A percentile compares a stretch with the other conserved stretches of the same genome.
Conservation (phyloP, 2,113 vertebrate species). For the Lipophrys pholis region DNA sequence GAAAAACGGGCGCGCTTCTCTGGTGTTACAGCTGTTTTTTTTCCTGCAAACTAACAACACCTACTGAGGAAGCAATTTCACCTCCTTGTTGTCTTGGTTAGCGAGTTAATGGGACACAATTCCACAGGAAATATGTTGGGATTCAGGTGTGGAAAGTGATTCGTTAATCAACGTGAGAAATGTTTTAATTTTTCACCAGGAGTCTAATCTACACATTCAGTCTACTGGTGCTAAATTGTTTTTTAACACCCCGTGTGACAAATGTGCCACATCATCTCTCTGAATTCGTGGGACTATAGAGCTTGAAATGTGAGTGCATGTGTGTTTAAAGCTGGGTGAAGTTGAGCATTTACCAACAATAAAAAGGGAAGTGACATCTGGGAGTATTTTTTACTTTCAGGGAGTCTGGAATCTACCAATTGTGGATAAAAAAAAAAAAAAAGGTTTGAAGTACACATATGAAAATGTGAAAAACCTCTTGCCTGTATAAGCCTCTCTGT, state of each 20-base stretch:
- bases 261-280: slow-evolving; percentile 5
- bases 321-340: slow-evolving; percentile 15
- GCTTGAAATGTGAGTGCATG: slow-evolving; percentile 2
- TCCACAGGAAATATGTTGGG: background rate
- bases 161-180: no score
- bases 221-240: background rate
- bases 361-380: slow-evolving; percentile 19
- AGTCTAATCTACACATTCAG: background rate
- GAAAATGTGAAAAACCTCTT: slow-evolving; percentile 33
- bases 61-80: background rate
- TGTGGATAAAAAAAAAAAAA: slow-evolving; percentile 27
- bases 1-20: slow-evolving; percentile 10
- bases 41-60: slow-evolving; percentile 2
- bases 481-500: slow-evolving; percentile 28
- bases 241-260: background rate
- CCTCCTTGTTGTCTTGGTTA: background rate
- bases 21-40: background rate
- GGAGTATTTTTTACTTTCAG: slow-evolving; percentile 7
- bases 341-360: slow-evolving; percentile 26
- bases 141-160: background rate
- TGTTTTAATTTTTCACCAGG: background rate
- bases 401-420: slow-evolving; percentile 18
- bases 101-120: background rate
- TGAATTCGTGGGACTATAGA: background rate
- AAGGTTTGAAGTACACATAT: slow-evolving; percentile 26